These are phyloP conservation scores for Gymnogyps californianus DNA, from an alignment of 2,113 vertebrate species.

Conservation along the genomic window DNA sequence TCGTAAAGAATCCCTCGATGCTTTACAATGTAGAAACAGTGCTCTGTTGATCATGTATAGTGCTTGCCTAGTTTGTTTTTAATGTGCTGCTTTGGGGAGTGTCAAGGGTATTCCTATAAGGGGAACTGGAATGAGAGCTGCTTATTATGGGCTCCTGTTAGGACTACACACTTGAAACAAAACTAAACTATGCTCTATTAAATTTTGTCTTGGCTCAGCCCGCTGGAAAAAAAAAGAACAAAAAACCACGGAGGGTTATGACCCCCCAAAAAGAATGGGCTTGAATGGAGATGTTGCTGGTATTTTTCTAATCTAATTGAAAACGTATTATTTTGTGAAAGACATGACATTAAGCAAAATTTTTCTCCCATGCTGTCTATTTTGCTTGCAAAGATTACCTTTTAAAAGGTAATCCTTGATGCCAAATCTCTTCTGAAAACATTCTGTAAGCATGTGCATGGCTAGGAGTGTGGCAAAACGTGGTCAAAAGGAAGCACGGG, in stretches of 20 bases:
- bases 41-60: background rate
- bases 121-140: background rate
- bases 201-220: background rate
- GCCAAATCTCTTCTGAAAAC: background rate
- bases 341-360: background rate
- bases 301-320: background rate
- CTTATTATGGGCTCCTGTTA: background rate
- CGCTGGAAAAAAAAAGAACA: background rate
- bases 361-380: background rate
- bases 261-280: background rate
- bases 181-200: background rate
- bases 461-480: fast-evolving
- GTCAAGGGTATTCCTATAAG: background rate
- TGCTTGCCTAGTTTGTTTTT: background rate
- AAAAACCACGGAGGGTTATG: fast-evolving
- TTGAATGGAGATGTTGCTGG: background rate
- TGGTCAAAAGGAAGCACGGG: background rate
- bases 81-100: background rate
- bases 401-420: background rate
- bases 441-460: fast-evolving
- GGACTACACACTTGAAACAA: background rate
- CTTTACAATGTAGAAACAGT: background rate
- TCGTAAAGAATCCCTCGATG: background rate
- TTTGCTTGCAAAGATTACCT: background rate
- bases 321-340: background rate